Evolutionary conservation across 2,888 invertebrate genomes (phyloP), one percentile per base, ranked within the genome.

Genomic region (Caenorhabditis sp.): DNA sequence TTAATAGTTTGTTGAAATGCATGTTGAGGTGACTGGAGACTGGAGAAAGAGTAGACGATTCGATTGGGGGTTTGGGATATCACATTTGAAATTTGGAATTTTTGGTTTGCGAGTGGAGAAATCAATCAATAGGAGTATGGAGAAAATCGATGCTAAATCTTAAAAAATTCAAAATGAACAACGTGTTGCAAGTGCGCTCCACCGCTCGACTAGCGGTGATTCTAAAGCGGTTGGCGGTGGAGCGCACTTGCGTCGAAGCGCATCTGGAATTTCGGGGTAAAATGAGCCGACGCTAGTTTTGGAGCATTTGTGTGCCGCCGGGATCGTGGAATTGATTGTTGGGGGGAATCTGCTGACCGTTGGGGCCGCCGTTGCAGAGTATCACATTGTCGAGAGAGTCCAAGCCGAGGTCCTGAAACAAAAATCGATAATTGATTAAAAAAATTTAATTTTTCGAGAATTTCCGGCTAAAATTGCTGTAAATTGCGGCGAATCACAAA

Each of bases 261-360:
- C 24, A 26, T 16, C 5, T 47, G 47, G 26, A 58, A 16, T 2
- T 38, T 38, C 22, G 12, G 38, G n/a, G n/a, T n/a, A 59, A 31
- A 51, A 47, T 16, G 24, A 28, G 10, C 1, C 51, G 51, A 38
- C 10, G 49, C 79, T 79, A 79, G 44, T 79, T 79, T 22, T 79
- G 79, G 22, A 79, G 79, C 79, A 79, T 79, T 28, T 69, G 77
- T 16, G 79, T 47, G 41, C 79, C 79, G 70, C 79, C 79, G 26
- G 79, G 79, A 44, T 79, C 79, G 24, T 79, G 79, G 70, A 64
- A 79, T 4, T 69, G 54, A 35, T 54, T 77, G 70, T 58, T 68
- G 26, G 59, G 61, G 5, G 31, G 56, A n/a, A 24, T 35, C 4
- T 28, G 49, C 1, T 59, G 59, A 6, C 12, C 26, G 12, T 38